phyloP scores from a whole-genome alignment of 2,888 invertebrate genomes.

The Troilus luridus region DNA sequence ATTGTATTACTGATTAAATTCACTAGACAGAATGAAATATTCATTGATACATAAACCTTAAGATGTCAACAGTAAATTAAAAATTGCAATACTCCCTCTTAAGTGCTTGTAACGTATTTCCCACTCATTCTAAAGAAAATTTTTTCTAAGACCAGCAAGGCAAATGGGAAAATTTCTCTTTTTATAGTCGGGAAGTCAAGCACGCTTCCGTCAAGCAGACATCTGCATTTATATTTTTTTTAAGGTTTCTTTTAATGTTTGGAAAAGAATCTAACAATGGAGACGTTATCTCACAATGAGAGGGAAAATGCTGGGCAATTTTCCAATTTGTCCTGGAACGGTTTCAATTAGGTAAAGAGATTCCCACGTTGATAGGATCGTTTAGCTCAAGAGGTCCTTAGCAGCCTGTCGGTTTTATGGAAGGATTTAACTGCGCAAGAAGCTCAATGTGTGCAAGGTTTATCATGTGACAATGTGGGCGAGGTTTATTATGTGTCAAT shows the following conservation, averaged over 20 bases:
- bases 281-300: background rate
- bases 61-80: too few species aligned
- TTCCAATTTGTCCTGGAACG: background rate
- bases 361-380: background rate
- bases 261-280: background rate
- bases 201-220: slow-evolving; percentile 7
- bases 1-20: too few species aligned
- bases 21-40: too few species aligned
- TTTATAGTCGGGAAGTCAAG: background rate
- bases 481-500: background rate
- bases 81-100: background rate
- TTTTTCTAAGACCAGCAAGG: background rate
- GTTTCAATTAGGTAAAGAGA: slow-evolving; percentile 20
- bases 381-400: background rate
- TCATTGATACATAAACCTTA: too few species aligned
- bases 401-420: background rate
- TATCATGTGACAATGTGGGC: too few species aligned
- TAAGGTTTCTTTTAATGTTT: background rate
- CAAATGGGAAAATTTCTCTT: background rate
- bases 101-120: background rate
- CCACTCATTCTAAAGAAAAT: background rate
- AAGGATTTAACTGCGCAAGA: background rate
- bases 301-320: slow-evolving; percentile 8
- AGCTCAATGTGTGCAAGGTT: background rate
- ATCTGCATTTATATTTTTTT: slow-evolving; percentile 4